Percentiles rank a stretch among this genome's conserved stretches.
Conservation (phyloP, 2,113 vertebrate genomes). For the Amphilophus citrinellus region DNA sequence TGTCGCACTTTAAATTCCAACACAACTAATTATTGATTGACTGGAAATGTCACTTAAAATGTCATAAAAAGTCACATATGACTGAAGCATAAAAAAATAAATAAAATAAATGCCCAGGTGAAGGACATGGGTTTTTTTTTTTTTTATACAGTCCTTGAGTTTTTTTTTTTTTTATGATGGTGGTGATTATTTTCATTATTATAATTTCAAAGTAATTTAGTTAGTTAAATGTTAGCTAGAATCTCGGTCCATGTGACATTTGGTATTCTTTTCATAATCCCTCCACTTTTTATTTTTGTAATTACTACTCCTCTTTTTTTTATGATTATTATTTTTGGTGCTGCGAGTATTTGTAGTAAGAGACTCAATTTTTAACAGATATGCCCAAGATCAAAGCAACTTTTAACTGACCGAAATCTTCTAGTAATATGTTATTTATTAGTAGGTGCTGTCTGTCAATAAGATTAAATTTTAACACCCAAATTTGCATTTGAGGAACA, state of each 20-base stretch:
- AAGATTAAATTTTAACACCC: not conserved
- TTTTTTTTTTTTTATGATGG: not conserved
- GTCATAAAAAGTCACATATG: constrained; percentile 47
- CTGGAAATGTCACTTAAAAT: constrained; percentile 65
- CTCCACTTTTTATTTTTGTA: not conserved
- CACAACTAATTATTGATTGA: constrained; percentile 66
- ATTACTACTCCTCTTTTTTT: not conserved
- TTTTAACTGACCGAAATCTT: not conserved
- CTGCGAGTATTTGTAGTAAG: too few relatives aligned
- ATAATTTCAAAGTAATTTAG: not conserved
- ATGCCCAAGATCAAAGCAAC: not conserved
- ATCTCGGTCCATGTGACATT: not conserved
- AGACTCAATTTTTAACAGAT: not conserved
- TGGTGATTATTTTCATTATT: not conserved
- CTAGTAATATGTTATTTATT: not conserved
- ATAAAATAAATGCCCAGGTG: not conserved
- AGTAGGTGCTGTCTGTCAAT: not conserved
- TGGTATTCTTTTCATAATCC: not conserved
- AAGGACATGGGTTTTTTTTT: not conserved
- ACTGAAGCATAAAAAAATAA: constrained; percentile 13
- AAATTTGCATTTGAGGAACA: constrained; percentile 10
- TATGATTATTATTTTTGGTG: not conserved
- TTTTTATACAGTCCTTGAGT: not conserved
- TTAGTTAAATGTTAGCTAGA: not conserved
- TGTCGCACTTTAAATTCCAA: constrained; percentile 59